phyloP scores from a whole-genome alignment of 2,113 vertebrate species.

The Atrichornis clamosus region DNA sequence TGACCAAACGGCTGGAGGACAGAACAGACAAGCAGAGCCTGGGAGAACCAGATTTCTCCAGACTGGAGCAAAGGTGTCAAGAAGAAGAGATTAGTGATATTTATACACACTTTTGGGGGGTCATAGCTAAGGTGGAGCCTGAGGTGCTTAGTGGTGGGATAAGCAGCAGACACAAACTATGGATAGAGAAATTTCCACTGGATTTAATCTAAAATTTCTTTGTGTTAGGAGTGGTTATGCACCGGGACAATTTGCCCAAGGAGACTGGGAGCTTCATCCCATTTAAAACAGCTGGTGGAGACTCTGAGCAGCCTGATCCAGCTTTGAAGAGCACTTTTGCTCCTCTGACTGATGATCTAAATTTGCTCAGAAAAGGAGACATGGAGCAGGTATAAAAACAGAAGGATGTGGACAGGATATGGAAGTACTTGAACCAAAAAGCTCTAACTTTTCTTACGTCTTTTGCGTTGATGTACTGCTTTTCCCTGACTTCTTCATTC shows the following conservation, averaged over 20 bases:
- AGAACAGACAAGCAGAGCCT: background rate
- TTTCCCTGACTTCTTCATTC: accelerated
- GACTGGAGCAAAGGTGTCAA: background rate
- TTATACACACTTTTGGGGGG: background rate
- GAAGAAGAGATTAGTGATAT: background rate
- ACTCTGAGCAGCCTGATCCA: background rate
- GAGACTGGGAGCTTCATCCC: background rate
- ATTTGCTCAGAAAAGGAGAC: background rate
- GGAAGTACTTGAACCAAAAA: background rate
- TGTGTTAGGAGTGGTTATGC: background rate
- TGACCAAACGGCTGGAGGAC: background rate
- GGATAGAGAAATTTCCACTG: background rate
- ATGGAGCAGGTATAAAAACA: background rate
- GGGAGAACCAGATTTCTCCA: background rate
- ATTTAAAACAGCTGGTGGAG: background rate
- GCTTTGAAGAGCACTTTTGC: background rate
- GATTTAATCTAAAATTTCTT: background rate
- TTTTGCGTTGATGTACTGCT: background rate
- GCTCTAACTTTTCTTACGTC: background rate
- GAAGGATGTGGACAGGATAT: background rate
- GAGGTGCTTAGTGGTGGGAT: background rate
- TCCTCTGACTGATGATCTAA: background rate
- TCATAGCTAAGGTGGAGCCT: background rate
- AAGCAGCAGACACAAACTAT: background rate
- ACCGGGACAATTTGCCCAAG: background rate